Evolutionary conservation across 2,113 vertebrate genomes (phyloP).

Genomic region (Petaurus breviceps): DNA sequence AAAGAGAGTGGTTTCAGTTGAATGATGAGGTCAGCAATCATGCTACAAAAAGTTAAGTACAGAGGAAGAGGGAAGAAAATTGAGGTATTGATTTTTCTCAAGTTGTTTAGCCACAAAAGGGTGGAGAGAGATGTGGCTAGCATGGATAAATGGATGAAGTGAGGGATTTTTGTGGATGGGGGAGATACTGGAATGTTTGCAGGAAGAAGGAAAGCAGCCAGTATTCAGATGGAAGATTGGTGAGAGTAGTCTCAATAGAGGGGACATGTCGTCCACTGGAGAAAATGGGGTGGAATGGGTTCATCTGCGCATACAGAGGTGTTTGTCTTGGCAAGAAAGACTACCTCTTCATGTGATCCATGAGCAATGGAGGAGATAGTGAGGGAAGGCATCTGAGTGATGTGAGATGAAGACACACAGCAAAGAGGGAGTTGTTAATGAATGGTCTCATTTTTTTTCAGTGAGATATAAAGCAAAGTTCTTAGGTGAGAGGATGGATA

Average conservation of each 20-base stretch:
- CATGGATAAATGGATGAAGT: not conserved
- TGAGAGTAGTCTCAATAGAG: not conserved
- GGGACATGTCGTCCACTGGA: not conserved
- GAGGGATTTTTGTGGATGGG: not conserved
- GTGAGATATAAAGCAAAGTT: not conserved
- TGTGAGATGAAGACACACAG: not conserved
- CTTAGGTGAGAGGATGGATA: not conserved
- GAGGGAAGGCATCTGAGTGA: not conserved
- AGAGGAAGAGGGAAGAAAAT: not conserved
- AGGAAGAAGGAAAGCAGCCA: not conserved
- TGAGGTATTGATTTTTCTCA: not conserved
- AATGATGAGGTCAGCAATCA: not conserved
- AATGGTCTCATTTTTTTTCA: not conserved
- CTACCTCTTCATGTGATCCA: not conserved
- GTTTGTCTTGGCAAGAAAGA: not conserved
- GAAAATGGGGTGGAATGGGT: not conserved
- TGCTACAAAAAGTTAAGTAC: not conserved
- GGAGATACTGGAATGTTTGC: not conserved
- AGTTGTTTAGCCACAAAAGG: not conserved
- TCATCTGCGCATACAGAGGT: not conserved
- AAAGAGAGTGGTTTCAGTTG: not conserved
- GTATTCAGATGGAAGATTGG: not conserved
- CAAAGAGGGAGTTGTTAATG: not conserved
- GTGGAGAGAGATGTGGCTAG: not conserved
- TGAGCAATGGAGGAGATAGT: not conserved